phyloP scores from a whole-genome alignment of 2,888 invertebrate genomes.

The Catocala sponsa region DNA sequence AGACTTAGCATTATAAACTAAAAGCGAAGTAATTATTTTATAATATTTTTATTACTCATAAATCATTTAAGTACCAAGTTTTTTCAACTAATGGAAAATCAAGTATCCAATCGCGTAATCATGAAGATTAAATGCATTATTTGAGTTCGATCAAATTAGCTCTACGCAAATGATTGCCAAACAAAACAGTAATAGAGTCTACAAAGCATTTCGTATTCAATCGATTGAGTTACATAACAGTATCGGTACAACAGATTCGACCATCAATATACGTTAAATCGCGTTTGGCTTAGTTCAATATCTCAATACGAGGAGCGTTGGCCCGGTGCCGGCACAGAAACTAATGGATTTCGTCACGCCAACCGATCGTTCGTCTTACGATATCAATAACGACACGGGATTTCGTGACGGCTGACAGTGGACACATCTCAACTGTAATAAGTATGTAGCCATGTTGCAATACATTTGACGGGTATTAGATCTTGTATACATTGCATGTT shows the following conservation, averaged over 20 bases:
- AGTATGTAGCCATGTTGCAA: conserved; percentile 13
- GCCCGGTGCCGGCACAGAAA: conserved; percentile 37
- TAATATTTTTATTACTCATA: too few relatives aligned
- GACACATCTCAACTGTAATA: conserved; percentile 27
- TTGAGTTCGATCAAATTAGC: too few relatives aligned
- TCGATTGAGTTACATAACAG: conserved; percentile 24
- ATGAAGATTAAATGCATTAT: too few relatives aligned
- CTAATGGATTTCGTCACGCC: conserved; percentile 62
- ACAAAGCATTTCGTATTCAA: conserved; percentile 10
- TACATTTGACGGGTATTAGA: conserved; percentile 9
- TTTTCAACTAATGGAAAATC: too few relatives aligned
- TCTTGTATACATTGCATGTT: not conserved
- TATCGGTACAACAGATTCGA: conserved; percentile 18
- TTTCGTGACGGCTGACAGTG: conserved; percentile 39
- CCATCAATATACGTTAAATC: conserved; percentile 53
- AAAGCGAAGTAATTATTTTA: too few relatives aligned
- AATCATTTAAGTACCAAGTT: too few relatives aligned
- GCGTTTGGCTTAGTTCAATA: conserved; percentile 51
- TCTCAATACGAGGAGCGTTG: conserved; percentile 56
- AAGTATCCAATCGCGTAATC: too few relatives aligned
- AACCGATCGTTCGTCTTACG: conserved; percentile 47
- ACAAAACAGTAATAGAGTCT: conserved; percentile 6
- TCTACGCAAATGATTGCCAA: not conserved
- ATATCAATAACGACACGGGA: conserved; percentile 33
- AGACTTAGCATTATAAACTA: too few relatives aligned